Percentiles rank a stretch among this genome's conserved stretches.
Conservation (phyloP, 2,797 vertebrate genomes). For the Morus bassanus region DNA sequence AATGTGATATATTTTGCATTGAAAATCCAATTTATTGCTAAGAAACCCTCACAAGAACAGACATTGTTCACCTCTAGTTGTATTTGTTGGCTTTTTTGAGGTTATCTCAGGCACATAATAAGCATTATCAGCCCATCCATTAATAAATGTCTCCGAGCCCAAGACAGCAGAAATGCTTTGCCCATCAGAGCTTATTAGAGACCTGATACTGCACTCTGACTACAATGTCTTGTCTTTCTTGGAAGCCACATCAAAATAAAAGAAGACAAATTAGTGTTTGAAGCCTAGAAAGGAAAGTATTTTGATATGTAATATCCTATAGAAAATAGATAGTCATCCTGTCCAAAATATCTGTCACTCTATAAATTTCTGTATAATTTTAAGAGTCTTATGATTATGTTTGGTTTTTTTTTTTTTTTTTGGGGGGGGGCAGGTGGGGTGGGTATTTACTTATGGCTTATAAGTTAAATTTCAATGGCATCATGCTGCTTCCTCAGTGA, state of each 20-base stretch:
- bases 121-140: conserved; percentile 44
- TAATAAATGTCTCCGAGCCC: conserved; percentile 54
- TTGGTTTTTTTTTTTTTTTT: background rate
- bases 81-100: conserved; percentile 43
- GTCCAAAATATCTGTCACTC: background rate
- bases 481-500: background rate
- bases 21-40: conserved; percentile 58
- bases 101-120: conserved; percentile 40
- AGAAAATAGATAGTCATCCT: background rate
- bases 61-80: background rate
- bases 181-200: conserved; percentile 31
- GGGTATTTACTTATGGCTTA: background rate
- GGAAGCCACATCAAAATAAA: conserved; percentile 37
- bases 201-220: background rate
- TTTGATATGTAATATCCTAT: conserved; percentile 43
- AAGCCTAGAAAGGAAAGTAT: conserved; percentile 6
- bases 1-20: conserved; percentile 22
- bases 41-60: conserved; percentile 34
- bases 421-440: rapidly evolving
- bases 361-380: background rate
- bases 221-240: background rate
- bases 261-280: conserved; percentile 31
- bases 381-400: background rate
- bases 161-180: conserved; percentile 39
- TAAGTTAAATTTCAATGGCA: background rate